Evolutionary conservation across 2,797 vertebrate species (phyloP), one percentile per base, ranked within the genome.

Genomic region (Ceryle rudis): DNA sequence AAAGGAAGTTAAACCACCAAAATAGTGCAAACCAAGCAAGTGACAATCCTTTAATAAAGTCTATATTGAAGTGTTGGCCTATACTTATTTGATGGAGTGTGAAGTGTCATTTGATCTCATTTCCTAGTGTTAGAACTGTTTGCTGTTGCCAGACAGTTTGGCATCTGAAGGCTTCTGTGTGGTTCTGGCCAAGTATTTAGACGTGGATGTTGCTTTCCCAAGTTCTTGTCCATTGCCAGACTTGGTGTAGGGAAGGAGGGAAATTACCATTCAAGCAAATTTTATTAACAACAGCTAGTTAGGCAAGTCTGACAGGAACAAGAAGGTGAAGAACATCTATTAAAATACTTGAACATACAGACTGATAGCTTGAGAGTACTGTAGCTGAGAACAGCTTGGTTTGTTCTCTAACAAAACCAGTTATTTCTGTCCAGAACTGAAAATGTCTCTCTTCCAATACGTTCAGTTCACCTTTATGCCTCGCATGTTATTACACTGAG

Each of bases 191-290:
- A 89, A 49, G 19, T 31, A n/a, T 73, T 47, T 62, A 49, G 65
- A 25, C 22, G 20, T 42, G 51, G 31, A 86, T 42, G 17, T 79
- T 47, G 25, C 23, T 82, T 93, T 83, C 52, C 7, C 2, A 74
- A 10, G 39, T 77, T 92, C 33, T n/a, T 47, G 10, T 75, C 71
- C 33, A 5, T 77, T 93, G 41, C 61, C 57, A 67, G 28, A 80
- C 54, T 85, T 95, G 62, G 67, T 70, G 60, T 10, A 47, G 47
- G 35, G 73, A 69, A 60, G 67, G 28, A 86, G 87, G 64, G 60
- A 88, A 95, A 94, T 93, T 84, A 28, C 61, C 31, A 15, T 94
- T 78, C 58, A 83, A 90, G 95, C 21, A 95, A 73, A 79, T 91
- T 81, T 86, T 95, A 60, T 94, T 90, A 90, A 54, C 12, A 44